Evolutionary conservation across 2,888 invertebrate genomes (phyloP), one percentile per base, ranked within the genome.

Genomic region (Ochropleura leucogaster): DNA sequence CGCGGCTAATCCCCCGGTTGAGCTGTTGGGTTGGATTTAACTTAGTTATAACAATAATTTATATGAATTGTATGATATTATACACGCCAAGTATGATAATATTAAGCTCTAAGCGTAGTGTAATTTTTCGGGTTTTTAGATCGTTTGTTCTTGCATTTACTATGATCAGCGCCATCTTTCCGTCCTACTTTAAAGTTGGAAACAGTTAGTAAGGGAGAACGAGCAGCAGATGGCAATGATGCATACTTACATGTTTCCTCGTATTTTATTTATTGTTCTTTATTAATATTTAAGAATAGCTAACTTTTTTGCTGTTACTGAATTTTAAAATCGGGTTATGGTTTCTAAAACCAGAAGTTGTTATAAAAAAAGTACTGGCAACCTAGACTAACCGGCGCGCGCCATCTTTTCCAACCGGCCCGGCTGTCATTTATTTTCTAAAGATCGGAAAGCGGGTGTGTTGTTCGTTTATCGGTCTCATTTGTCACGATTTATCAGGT

Each of bases 401-500:
- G 74, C 83, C 79, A 77, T 74, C 42, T 85, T 86, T 79, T 71
- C 64, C 71, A 47, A 7, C 49, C 42, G n/a, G n/a, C n/a, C n/a
- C 76, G 67, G 62, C 74, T 77, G 86, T 85, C 87, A 78, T 68
- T 69, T 69, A 69, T 64, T 83, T 85, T 85, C 30, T 4, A 60
- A 42, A 67, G 47, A 20, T 14, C 84, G 59, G n/a, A 30, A 79
- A 67, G 44, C 40, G 78, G 18, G 64, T 66, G 79, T 71, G 77
- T 68, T 40, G 76, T 84, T 67, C 62, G 65, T 78, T 74, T 60
- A 8, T 63, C 59, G 40, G 66, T 62, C 63, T 53, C 16, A 55
- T 55, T 57, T 71, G 16, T 44, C 75, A 66, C 68, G 73, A 79
- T 74, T 72, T 57, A 77, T 68, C 87, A 85, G 84, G 88, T 87